Base-by-base conservation (phyloP, 2,797 vertebrate genomes). In the Cynodonichthys magdalenae region DNA sequence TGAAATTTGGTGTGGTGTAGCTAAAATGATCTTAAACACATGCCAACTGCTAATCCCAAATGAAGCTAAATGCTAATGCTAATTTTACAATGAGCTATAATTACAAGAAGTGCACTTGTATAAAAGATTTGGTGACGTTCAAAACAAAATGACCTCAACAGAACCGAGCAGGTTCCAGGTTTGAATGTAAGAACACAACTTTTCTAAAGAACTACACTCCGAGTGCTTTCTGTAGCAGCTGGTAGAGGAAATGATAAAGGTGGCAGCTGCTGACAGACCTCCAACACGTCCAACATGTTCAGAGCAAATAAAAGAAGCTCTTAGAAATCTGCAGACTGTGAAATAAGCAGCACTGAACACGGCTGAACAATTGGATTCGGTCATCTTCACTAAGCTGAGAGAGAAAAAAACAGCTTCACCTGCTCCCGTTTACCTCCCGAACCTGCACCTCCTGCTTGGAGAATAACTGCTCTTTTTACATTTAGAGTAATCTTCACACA, bases 221-320 rank as follows among this genome's bases (percentile, higher is more conserved):
- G 66, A 48, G 73, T 51, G 28, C 20, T 24, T 17, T n/a, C 39
- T 56, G 44, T 65, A 27, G 36, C 20, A 50, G 20, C 47, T 4
- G 62, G 63, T 39, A 71, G 70, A 68, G 63, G 34, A 57, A 54
- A 39, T 1, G 53, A 48, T 70, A 44, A 17, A 65, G 53, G 59
- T 59, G 53, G 66, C 59, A 74, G 72, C 66, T 69, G 61, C 71
- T 46, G 69, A 50, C 68, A 67, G 71, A 69, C 74, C 74, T 48
- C 41, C 29, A 73, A 55, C 63, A 50, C 71, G 77, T 79, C 69
- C 66, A 69, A 71, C 29, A 36, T 49, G 63, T 55, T 60, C 51
- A 2, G 4, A 70, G 79, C 67, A 66, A 81, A 82, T 75, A 59
- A 73, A 81, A 82, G 70, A 84, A 77, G 73, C 79, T 65, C 75